These are phyloP conservation scores for Gnatocerus cornutus DNA, from an alignment of 2,888 invertebrate genomes.

Conservation along the genomic window DNA sequence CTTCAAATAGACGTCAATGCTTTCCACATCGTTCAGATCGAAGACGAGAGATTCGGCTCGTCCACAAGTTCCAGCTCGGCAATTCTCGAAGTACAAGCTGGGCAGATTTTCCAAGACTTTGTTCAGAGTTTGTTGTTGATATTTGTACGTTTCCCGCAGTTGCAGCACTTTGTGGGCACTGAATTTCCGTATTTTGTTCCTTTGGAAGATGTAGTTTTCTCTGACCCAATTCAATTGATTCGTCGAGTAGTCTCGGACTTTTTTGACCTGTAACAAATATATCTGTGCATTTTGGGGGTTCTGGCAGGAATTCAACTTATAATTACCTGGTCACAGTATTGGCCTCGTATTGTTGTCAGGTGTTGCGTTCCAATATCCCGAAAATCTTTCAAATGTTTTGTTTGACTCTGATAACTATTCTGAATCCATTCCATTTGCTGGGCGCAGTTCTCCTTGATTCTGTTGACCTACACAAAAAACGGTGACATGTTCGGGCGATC, in stretches of 20 bases:
- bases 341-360: slow-evolving; percentile 88
- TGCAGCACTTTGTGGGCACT: slow-evolving; percentile 93
- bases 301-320: slow-evolving; percentile 15
- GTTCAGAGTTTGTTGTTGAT: slow-evolving; percentile 95
- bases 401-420: slow-evolving; percentile 91
- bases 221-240: slow-evolving; percentile 94
- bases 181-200: slow-evolving; percentile 95
- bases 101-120: slow-evolving; percentile 95
- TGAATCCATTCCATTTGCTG: slow-evolving; percentile 96
- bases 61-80: slow-evolving; percentile 88
- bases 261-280: slow-evolving; percentile 80
- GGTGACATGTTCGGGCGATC: background rate
- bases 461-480: slow-evolving; percentile 77
- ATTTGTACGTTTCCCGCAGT: slow-evolving; percentile 93
- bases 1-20: slow-evolving; percentile 81
- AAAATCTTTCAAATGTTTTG: slow-evolving; percentile 89
- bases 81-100: slow-evolving; percentile 93
- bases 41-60: slow-evolving; percentile 84
- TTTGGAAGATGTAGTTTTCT: slow-evolving; percentile 96
- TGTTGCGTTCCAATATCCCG: slow-evolving; percentile 94
- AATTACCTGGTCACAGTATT: slow-evolving; percentile 92
- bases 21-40: slow-evolving; percentile 77
- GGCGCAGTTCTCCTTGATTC: slow-evolving; percentile 94
- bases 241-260: slow-evolving; percentile 93
- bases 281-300: slow-evolving; percentile 8